Evolutionary conservation across 1,140 invertebrate genomes (phyloP), one percentile per base, ranked within the genome.

Genomic region (Himalopsyche phryganea): DNA sequence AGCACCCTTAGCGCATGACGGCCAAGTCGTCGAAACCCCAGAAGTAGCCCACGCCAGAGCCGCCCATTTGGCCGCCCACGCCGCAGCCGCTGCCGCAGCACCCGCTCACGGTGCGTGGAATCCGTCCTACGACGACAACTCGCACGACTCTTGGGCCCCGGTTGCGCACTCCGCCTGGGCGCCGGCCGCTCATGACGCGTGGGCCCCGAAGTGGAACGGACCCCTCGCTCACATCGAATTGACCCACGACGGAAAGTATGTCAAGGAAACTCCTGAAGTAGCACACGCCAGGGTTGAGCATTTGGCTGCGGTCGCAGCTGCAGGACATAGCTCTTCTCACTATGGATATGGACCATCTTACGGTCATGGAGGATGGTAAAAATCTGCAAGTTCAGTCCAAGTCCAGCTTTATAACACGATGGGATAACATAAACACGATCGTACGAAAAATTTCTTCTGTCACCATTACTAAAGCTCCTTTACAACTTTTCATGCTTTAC

Each of bases 191-290:
- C 73, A 41, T 41, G 53, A 47, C 45, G 72, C 71, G 32, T 69
- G 73, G 61, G 75, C 70, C 33, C 75, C 76, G n/a, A 71, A 62
- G 65, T 75, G 74, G 66, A 66, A 72, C 28, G 72, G 71, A 36
- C 63, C 71, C 10, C 70, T 71, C 23, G 74, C 74, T 4, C 71
- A 67, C 55, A 67, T 77, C 53, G 72, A 75, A 59, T 70, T 76
- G n/a, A 75, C 71, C 32, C 68, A 69, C 5, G 74, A 76, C 48
- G 74, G 74, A 63, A 71, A 75, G 41, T 71, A 71, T 56, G 65
- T 77, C 14, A 68, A 83, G 13, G 84, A 86, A 71, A 85, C 83
- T 7, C 83, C 83, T 41, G 84, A 77, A 70, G 75, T 77, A 6
- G 74, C 74, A 15, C 75, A 77, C 67, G 66, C 74, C 44, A 75